Evolutionary conservation across 2,797 vertebrate genomes (phyloP), one percentile per base, ranked within the genome.

Genomic region (Pelobates cultripes): DNA sequence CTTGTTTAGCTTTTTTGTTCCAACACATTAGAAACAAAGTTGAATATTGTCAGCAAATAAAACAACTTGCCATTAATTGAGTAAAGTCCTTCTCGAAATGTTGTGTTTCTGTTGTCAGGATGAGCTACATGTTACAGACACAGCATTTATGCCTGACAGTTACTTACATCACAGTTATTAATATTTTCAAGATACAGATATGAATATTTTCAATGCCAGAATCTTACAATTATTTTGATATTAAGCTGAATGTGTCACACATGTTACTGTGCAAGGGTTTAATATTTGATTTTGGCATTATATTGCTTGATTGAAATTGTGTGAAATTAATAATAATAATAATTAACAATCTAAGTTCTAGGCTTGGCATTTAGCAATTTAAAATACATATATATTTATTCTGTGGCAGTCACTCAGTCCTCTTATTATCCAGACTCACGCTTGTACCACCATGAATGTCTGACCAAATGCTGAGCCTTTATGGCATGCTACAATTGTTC

Each of bases 11-110:
- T 84, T 79, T 28, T 66, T 47, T 53, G 69, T 83, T 75, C 75
- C 42, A 70, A 75, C 17, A 64, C n/a, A 83, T 41, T 13, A 73
- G 40, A 60, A 74, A 74, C 43, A 71, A 79, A 55, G 55, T 71
- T 71, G 75, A 74, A 79, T 57, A 84, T 64, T 84, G 67, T 84
- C 55, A 71, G 72, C 77, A 84, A 75, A 79, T 79, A 84, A 84
- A 75, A 7, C 72, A 71, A 41, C 57, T 72, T 84, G 82, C 79
- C 82, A 84, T 66, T 13, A 70, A 79, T 71, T 70, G 51, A 70
- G 67, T 70, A 83, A 79, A 79, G 76, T 64, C 57, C 71, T 74
- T 75, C 72, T 42, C 78, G 73, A 69, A 83, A 75, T 73, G 70
- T 79, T 83, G 66, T 79, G 71, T 79, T 66, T 75, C 57, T 63